Conservation (phyloP, 2,888 invertebrate species). For the Cynaeus angustus region DNA sequence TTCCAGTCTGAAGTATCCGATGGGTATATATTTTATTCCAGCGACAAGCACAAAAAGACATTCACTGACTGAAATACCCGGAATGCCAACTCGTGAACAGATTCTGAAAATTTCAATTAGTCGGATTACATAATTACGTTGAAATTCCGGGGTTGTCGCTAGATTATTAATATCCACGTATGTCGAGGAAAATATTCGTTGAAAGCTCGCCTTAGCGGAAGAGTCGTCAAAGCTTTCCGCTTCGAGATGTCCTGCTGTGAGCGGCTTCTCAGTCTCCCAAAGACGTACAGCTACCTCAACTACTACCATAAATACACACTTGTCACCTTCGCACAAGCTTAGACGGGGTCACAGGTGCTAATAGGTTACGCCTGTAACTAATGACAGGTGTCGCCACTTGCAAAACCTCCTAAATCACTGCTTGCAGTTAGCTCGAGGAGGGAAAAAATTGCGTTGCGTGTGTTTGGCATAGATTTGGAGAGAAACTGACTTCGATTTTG, state of each 20-base stretch:
- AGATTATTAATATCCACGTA: conserved; percentile 44
- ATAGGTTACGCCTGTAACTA: conserved; percentile 55
- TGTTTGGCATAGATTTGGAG: no score
- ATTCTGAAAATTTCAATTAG: conserved; percentile 46
- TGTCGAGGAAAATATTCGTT: conserved; percentile 43
- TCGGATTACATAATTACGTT: conserved; percentile 37
- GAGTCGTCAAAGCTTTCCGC: conserved; percentile 52
- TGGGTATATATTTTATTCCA: conserved; percentile 48
- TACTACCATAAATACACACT: conserved; percentile 58
- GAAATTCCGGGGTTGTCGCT: conserved; percentile 29
- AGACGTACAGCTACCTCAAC: conserved; percentile 54
- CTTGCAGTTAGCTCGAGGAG: background rate
- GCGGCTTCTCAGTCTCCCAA: conserved; percentile 55
- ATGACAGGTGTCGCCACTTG: conserved; percentile 58
- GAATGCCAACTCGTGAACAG: conserved; percentile 43
- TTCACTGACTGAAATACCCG: conserved; percentile 36
- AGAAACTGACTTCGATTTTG: no score
- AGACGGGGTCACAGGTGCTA: conserved; percentile 58
- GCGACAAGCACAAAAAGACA: conserved; percentile 41
- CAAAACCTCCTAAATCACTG: conserved; percentile 43
- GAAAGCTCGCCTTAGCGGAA: conserved; percentile 50
- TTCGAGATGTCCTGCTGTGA: conserved; percentile 53
- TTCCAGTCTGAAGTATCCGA: conserved; percentile 35
- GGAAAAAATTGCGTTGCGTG: background rate
- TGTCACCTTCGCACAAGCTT: conserved; percentile 53